A percentile compares a stretch with the other conserved stretches of the same genome.
Evolutionary conservation across 2,113 vertebrate species (phyloP).

Genomic region (Sterrhoptilus dennistouni): DNA sequence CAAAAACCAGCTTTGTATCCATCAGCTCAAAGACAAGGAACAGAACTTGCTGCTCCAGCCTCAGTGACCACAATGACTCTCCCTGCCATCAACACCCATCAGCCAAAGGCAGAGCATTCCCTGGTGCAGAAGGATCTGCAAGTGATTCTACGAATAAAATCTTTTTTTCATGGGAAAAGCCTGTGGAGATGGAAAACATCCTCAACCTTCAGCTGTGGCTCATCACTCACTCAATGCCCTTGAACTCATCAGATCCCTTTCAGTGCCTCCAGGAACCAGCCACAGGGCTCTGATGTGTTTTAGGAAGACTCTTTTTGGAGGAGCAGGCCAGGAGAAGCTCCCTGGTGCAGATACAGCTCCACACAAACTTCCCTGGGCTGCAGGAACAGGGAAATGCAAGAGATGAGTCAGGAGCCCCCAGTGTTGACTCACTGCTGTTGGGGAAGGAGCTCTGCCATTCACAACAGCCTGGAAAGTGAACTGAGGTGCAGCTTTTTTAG

Average conservation of each 20-base stretch:
- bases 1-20: not conserved
- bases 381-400: not conserved
- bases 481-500: not conserved
- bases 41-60: not conserved
- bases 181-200: not conserved
- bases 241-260: not conserved
- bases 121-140: not conserved
- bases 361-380: not conserved
- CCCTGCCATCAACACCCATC: not conserved
- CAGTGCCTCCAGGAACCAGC: not conserved
- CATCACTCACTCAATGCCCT: not conserved
- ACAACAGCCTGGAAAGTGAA: not conserved
- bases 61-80: not conserved
- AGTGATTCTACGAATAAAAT: not conserved
- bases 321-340: not conserved
- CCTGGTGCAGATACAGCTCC: not conserved
- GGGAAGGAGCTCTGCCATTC: not conserved
- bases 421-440: not conserved
- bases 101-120: not conserved
- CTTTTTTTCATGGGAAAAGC: not conserved
- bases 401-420: not conserved
- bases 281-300: not conserved
- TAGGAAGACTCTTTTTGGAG: not conserved
- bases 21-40: not conserved
- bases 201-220: fast-evolving